These are phyloP conservation scores for Chaetodon auriga DNA, from an alignment of 2,113 vertebrate species.

Conservation along the genomic window DNA sequence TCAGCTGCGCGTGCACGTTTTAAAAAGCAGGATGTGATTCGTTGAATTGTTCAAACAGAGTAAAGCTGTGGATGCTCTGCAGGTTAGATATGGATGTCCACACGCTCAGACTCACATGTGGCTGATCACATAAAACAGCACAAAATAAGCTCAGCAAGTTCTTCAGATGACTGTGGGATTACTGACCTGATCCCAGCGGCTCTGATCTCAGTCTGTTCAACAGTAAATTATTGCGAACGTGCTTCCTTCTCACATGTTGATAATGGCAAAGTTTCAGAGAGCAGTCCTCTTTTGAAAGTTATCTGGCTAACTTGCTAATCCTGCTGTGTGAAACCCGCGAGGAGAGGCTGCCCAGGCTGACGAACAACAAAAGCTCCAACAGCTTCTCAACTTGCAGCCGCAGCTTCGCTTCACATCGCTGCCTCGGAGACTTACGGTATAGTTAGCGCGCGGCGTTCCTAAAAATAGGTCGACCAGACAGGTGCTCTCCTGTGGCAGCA, in stretches of 20 bases:
- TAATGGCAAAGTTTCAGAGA: conserved; percentile 17
- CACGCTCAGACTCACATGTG: background rate
- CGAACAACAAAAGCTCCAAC: conserved; percentile 29
- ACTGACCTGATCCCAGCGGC: too few species aligned
- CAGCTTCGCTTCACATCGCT: conserved; percentile 41
- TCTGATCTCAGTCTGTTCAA: background rate
- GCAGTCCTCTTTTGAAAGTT: conserved; percentile 17
- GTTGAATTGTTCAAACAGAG: too few species aligned
- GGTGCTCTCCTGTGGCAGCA: conserved; percentile 61
- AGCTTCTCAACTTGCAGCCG: conserved; percentile 29
- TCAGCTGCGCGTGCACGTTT: too few species aligned
- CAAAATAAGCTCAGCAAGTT: background rate
- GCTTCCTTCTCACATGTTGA: background rate
- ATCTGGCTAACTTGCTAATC: conserved; percentile 5
- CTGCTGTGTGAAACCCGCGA: background rate
- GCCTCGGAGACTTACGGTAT: conserved; percentile 54
- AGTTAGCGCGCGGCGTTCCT: conserved; percentile 30
- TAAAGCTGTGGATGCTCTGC: too few species aligned
- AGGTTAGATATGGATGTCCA: too few species aligned
- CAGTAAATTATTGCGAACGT: background rate
- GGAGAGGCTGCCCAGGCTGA: conserved; percentile 33
- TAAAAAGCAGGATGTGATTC: too few species aligned
- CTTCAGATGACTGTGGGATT: too few species aligned
- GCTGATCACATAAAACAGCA: background rate
- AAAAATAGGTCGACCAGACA: conserved; percentile 67